Base-by-base conservation (phyloP, 23 tunicate genomes). In the Oikopleura albicans region DNA sequence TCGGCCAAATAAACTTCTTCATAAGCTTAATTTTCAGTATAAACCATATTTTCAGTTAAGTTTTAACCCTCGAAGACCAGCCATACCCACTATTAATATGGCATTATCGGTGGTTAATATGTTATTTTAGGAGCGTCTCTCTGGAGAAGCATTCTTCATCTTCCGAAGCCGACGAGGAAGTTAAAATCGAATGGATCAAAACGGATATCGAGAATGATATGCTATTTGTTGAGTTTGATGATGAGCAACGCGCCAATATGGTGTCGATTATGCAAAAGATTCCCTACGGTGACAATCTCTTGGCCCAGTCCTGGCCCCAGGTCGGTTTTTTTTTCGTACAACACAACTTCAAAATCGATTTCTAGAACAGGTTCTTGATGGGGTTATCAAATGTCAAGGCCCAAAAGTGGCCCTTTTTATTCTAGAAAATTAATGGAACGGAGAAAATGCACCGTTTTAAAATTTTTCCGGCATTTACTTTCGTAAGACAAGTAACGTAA, bases 241-340 rank as follows among this genome's bases (percentile, higher is more conserved):
- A 71, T 27, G 79, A 71, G 2, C 79, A 71, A 71, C 28, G 79
- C 4, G 79, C 28, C 33, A 27, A 71, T 71, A 71, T 71, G 79
- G 79, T 71, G 4, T 71, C 79, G 33, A 71, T 71, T 12, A 71
- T 71, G 79, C 79, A 71, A 29, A 71, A 4, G 37, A 71, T 71
- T 71, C 79, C 33, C 2, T 71, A 22, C 27, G 79, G 79, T 2
- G 79, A 31, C 27, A 71, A 31, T 29, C 31, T 71, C 28, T 29
- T 71, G 28, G 27, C 33, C 35, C 34, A 29, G 31, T 16, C 79
- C 33, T 71, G 79, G 79, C 79, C 79, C 2, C 4, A 29, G 34
- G n/a, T n/a, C n/a, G n/a, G n/a, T n/a, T n/a, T n/a, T n/a, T n/a
- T n/a, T n/a, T n/a, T n/a, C n/a, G n/a, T n/a, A n/a, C n/a, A n/a